Evolutionary conservation across 2,113 vertebrate genomes (phyloP).

Genomic region (Maccullochella peelii): DNA sequence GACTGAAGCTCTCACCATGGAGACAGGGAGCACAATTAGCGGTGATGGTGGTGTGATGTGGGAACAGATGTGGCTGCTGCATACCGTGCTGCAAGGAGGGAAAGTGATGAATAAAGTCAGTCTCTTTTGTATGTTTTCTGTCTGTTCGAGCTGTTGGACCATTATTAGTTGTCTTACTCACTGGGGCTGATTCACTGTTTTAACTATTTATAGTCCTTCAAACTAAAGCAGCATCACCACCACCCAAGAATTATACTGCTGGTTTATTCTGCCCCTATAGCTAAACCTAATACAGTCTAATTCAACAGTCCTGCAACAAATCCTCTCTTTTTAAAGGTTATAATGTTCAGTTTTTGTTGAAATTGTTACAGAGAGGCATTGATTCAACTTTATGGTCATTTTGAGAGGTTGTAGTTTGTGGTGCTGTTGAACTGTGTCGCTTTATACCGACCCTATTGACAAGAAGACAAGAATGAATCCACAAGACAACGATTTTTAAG

Average conservation of each 20-base stretch:
- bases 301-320: background rate
- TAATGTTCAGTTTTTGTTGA: background rate
- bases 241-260: background rate
- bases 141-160: background rate
- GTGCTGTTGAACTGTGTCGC: too few species aligned
- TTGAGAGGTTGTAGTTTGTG: background rate
- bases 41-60: conserved; percentile 27
- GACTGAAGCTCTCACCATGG: conserved; percentile 22
- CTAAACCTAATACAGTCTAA: background rate
- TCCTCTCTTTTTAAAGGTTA: background rate
- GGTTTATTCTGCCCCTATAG: background rate
- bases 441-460: too few species aligned
- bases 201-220: background rate
- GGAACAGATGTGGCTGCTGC: conserved; percentile 52
- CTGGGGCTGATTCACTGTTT: background rate
- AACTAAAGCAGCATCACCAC: background rate
- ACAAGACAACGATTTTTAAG: too few species aligned
- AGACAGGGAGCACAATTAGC: conserved; percentile 65
- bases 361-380: background rate
- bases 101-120: background rate
- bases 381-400: background rate
- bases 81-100: background rate
- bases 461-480: too few species aligned
- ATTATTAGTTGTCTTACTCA: background rate
- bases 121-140: background rate